Conservation (phyloP, 2,888 invertebrate species). For the Apotomis turbidana region DNA sequence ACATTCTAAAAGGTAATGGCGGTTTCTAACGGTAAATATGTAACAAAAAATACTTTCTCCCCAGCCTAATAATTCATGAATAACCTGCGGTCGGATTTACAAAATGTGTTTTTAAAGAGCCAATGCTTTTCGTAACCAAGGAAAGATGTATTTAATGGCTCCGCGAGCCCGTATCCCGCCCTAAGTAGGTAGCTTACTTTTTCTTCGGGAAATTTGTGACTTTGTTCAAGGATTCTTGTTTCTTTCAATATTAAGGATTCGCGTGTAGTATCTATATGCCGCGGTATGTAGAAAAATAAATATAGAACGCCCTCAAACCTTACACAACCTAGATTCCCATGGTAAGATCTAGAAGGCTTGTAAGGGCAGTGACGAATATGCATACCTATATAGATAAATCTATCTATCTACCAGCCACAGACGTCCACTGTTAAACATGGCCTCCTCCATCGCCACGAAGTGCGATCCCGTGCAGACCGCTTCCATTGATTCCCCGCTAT, state of each 20-base stretch:
- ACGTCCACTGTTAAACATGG: too few species aligned
- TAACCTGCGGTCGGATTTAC: not conserved
- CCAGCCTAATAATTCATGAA: slow-evolving; percentile 10
- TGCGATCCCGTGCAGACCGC: too few species aligned
- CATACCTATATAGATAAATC: too few species aligned
- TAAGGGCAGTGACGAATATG: too few species aligned
- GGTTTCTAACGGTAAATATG: not conserved
- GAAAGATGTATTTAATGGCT: slow-evolving; percentile 19
- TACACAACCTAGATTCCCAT: too few species aligned
- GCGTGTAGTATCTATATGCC: not conserved
- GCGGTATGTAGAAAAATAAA: too few species aligned
- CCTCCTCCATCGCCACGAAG: too few species aligned
- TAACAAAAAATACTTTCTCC: not conserved
- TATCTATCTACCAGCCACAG: too few species aligned
- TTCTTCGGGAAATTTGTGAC: not conserved
- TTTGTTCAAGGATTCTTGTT: slow-evolving; percentile 14
- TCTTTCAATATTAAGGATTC: not conserved
- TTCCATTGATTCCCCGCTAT: too few species aligned
- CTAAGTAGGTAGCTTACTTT: not conserved
- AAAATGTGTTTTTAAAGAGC: slow-evolving; percentile 24
- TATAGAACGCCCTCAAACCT: too few species aligned
- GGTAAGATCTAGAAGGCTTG: too few species aligned
- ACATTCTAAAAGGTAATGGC: too few species aligned
- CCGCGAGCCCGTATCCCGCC: not conserved
- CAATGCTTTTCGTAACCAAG: not conserved